A percentile compares a stretch with the other conserved stretches of the same genome.
Conservation (phyloP, 2,797 vertebrate species). For the Rhabdophis nuchalis region DNA sequence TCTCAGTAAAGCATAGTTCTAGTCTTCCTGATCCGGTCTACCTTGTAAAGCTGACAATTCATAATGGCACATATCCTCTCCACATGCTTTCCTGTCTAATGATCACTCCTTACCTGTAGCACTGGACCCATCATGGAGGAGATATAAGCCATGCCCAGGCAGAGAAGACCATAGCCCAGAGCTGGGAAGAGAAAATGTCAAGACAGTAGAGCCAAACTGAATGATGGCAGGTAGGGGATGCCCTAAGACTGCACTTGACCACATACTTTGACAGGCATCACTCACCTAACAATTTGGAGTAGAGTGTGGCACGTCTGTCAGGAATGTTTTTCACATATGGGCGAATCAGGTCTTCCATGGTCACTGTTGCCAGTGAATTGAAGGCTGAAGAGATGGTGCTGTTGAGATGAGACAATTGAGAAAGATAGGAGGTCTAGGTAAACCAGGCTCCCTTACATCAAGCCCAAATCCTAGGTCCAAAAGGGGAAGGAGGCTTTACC, state of each 20-base stretch:
- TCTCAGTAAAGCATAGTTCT: not conserved
- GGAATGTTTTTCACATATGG: constrained; percentile 80
- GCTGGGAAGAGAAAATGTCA: constrained; percentile 64
- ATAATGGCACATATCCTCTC: not conserved
- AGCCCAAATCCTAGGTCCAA: not conserved
- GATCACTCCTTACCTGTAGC: constrained; percentile 78
- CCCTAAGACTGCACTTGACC: not conserved
- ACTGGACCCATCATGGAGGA: constrained; percentile 89
- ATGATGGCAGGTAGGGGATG: not conserved
- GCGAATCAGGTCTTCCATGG: constrained; percentile 89
- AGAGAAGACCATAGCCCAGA: constrained; percentile 82
- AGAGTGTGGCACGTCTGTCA: constrained; percentile 77
- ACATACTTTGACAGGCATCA: not conserved
- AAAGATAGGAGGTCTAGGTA: not conserved
- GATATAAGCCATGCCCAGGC: constrained; percentile 89
- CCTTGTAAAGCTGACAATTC: not conserved
- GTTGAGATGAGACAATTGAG: not conserved
- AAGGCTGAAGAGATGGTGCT: constrained; percentile 94
- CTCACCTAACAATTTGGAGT: constrained; percentile 84
- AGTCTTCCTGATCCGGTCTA: not conserved
- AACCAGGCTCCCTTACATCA: not conserved
- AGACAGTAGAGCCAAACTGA: not conserved
- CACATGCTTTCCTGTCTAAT: not conserved
- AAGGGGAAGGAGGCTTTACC: constrained; percentile 66
- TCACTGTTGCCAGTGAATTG: constrained; percentile 89